These are phyloP conservation scores for Thalassarche chlororhynchos DNA, from an alignment of 2,113 vertebrate genomes.

Conservation along the genomic window DNA sequence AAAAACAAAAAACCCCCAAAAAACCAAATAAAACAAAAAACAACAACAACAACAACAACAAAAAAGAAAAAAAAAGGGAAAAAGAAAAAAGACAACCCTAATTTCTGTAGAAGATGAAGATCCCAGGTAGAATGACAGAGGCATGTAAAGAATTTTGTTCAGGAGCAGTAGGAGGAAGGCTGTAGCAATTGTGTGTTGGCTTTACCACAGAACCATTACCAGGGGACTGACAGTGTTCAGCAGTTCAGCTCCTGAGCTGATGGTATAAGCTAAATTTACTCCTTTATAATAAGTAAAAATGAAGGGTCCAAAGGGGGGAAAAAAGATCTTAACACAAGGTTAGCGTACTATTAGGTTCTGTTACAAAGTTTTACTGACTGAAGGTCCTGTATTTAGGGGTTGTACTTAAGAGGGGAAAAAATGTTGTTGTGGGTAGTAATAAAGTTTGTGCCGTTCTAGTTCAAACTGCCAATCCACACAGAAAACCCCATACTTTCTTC, in stretches of 20 bases:
- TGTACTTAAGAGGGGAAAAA: not conserved
- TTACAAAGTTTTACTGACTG: not conserved
- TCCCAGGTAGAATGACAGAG: not conserved
- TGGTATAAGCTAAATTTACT: not conserved
- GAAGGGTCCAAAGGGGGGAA: not conserved
- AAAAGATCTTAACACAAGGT: not conserved
- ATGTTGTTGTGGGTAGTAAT: not conserved
- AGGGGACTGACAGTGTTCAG: not conserved
- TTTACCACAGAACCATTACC: not conserved
- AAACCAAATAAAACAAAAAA: too few species aligned
- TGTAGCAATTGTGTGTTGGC: not conserved
- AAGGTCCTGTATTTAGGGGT: not conserved
- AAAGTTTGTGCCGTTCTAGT: not conserved
- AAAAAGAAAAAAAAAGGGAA: too few species aligned
- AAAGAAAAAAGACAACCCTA: not conserved
- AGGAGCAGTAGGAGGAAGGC: not conserved
- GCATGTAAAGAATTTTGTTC: not conserved
- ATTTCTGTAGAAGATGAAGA: not conserved
- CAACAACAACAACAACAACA: too few species aligned
- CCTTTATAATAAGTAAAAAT: not conserved
- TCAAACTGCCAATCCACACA: not conserved
- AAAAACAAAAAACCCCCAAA: not conserved
- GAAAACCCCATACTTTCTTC: not conserved
- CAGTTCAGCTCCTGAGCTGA: not conserved
- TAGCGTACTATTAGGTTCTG: not conserved